phyloP scores from a whole-genome alignment of 2,113 vertebrate genomes.

The Phoenicopterus ruber region DNA sequence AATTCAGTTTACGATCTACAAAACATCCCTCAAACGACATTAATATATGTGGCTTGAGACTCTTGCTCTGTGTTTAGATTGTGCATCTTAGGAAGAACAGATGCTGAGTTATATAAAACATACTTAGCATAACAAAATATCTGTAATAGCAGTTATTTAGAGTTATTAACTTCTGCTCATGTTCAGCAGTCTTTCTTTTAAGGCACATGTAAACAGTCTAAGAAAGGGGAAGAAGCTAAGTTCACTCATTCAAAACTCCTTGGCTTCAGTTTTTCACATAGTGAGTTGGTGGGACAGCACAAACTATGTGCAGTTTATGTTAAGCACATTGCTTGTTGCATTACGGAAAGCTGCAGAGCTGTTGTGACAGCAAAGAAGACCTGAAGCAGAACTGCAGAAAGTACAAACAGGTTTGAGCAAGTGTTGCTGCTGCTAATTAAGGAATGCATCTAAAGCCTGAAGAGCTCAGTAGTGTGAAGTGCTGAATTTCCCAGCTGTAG shows the following conservation, averaged over 20 bases:
- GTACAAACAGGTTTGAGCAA: background rate
- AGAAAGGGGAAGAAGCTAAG: background rate
- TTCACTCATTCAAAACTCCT: background rate
- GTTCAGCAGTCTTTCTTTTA: background rate
- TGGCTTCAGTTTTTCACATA: background rate
- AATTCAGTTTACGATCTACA: background rate
- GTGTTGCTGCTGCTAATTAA: background rate
- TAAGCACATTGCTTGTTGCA: background rate
- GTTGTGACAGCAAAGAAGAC: background rate
- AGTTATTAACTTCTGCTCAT: background rate
- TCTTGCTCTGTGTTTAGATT: background rate
- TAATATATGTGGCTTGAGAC: background rate
- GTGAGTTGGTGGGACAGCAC: background rate
- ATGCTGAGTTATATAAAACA: background rate
- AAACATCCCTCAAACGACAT: background rate
- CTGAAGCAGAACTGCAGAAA: background rate
- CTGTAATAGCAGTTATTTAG: background rate
- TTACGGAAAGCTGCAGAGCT: background rate
- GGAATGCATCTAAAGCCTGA: background rate
- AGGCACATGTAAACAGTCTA: background rate
- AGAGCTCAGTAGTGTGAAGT: background rate
- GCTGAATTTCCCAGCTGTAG: background rate
- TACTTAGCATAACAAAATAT: background rate
- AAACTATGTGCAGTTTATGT: background rate
- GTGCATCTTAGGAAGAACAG: background rate